Evolutionary conservation across 2,797 vertebrate genomes (phyloP), one percentile per base, ranked within the genome.

Genomic region (Acanthopagrus latus): DNA sequence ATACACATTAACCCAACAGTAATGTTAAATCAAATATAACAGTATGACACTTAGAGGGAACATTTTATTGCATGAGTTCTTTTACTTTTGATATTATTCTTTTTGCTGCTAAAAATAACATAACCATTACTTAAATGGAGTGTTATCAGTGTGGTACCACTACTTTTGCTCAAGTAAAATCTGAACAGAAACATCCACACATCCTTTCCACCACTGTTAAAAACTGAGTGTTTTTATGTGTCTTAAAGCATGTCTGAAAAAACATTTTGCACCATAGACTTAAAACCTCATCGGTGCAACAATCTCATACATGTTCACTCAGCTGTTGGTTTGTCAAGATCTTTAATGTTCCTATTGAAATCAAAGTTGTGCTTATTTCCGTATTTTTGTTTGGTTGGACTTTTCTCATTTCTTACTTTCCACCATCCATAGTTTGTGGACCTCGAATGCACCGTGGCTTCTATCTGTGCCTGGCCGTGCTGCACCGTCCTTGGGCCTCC

Each of bases 401-500:
- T 51, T 18, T 3, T 59, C 41, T 56, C 1, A 38, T 2, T 76
- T 18, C 16, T 1, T 17, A 20, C 20, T 27, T 23, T 43, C 12
- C 3, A 4, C 1, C n/a, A 55, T 70, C 46, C 21, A 27, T 33
- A 56, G 33, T 51, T 9, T 46, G n/a, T 18, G 25, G 52, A 57
- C 66, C 66, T 17, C 1, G 62, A 85, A 77, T 5, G 71, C 60
- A 64, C 33, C 71, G 16, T 4, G 12, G 78, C 70, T 60, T 85
- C 43, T n/a, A 21, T 38, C 17, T 47, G 55, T 2, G 44, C 62
- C 63, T 23, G 2, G 63, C 44, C 55, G 8, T 5, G 3, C 71
- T 25, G 20, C 46, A 2, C 29, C 5, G 79, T 89, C 88, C 87
- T 91, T 87, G 84, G 78, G 75, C 84, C 54, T 81, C 68, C 74